Evolutionary conservation across 1,140 invertebrate species (phyloP), one percentile per base, ranked within the genome.

Genomic region (Drosophila trapezifrons): DNA sequence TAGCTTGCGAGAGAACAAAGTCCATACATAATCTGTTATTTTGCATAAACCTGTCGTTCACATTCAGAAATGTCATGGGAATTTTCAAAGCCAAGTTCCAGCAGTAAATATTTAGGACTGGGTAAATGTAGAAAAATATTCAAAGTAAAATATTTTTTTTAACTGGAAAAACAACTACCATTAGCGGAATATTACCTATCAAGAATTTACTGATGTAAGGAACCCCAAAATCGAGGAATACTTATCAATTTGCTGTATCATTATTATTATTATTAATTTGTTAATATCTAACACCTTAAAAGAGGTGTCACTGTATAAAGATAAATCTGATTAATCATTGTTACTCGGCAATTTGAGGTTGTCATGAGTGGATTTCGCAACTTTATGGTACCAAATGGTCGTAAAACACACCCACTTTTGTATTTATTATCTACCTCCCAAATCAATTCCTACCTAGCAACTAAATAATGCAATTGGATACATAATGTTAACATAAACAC

Each of bases 241-340:
- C 47, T 4, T 1, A 29, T 20, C 18, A 20, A 8, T 4, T 35
- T 52, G 7, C 0, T 10, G 29, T 3, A 3, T 32, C 9, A 10
- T 32, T 32, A 10, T 32, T 1, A 10, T 4, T 4, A 20, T 13
- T 32, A 13, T 15, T 15, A n/a, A n/a, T 47, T 18, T 35, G 12
- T 55, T 37, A 38, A 22, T 38, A 38, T 22, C 32, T 20, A 8
- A 20, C 12, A n/a, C 49, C 15, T 1, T 0, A 20, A 2, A n/a
- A 6, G 13, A 15, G 13, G 18, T 37, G 29, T 52, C 18, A 52
- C 29, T 52, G 18, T 37, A 52, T 37, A 51, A 35, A 54, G 17
- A 32, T 35, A 38, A 40, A 59, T 58, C 22, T 58, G 35, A 40
- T 17, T 42, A 42, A 42, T 63, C 54, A 58, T 29, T 22, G 35